Conservation (phyloP, 2,797 vertebrate genomes). For the Cercopithecus diana region DNA sequence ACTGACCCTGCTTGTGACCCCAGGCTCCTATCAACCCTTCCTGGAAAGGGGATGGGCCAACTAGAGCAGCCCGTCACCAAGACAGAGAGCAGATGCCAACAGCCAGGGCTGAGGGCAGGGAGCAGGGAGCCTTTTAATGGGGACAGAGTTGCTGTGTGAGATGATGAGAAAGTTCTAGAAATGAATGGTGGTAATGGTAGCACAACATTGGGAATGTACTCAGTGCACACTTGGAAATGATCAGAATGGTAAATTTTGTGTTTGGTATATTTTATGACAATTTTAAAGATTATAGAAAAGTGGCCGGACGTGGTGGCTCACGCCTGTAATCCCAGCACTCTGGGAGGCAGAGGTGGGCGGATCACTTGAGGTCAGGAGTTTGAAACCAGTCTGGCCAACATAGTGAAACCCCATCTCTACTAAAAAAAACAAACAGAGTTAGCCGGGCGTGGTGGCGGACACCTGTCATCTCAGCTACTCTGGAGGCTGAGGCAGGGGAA, state of each 20-base stretch:
- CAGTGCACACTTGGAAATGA: background rate
- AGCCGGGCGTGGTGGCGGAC: fast-evolving
- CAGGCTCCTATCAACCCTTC: fast-evolving
- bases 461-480: no score
- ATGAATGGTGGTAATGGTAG: background rate
- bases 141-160: background rate
- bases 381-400: background rate
- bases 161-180: background rate
- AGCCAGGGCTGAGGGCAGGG: no score
- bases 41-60: fast-evolving
- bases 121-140: no score
- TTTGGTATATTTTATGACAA: background rate
- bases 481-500: no score
- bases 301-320: no score
- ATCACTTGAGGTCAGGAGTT: background rate
- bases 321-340: background rate
- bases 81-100: background rate
- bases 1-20: background rate
- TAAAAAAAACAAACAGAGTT: background rate
- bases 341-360: background rate
- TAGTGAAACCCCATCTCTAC: background rate
- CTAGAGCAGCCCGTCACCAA: background rate
- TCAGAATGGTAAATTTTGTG: background rate
- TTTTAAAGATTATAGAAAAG: no score
- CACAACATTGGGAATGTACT: fast-evolving